Base-by-base conservation (phyloP, 2,797 vertebrate genomes). In the Chelon auratus region DNA sequence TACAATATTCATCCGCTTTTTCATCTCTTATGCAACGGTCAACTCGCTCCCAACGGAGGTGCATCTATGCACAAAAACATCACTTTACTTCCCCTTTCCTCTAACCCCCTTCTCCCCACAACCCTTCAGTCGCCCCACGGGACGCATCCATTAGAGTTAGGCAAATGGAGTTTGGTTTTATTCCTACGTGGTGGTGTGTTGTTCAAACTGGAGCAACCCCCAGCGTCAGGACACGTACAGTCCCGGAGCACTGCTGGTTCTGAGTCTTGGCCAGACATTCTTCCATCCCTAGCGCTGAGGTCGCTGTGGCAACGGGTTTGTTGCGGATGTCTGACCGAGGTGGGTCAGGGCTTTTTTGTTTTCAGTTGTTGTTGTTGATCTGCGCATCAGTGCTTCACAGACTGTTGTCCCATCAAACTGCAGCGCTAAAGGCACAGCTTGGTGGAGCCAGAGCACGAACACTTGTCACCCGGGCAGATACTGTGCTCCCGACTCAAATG, bases 211-310 rank as follows among this genome's bases (percentile, higher is more conserved):
- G 65, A 68, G 60, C 68, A 72, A 22, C 45, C 50, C 47, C 63
- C 51, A 1, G 20, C 15, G 55, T 71, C 61, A 51, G 81, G 77
- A 83, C 75, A 65, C 73, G 75, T 62, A 22, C 56, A 62, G 74
- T 75, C 81, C 82, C 48, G 18, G 55, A 52, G 58, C 75, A 51
- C 86, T 26, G 82, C 83, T 83, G 89, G 60, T 71, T 78, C 77
- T 89, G 86, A 89, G 66, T 72, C 56, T 40, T 0, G 17, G 87
- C 91, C 92, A 92, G 79, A 87, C 89, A 93, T 93, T 93, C 90
- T 84, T 82, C 51, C 2, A 52, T 81, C 77, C 62, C 68, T 77
- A 36, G 76, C 54, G 68, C 72, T 36, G 4, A 57, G 48, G 83
- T 91, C 78, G 82, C 86, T 56, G 30, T 67, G 75, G 84, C 48